Base-by-base conservation (phyloP, 2,797 vertebrate genomes). In the Buphagus erythrorhynchus region DNA sequence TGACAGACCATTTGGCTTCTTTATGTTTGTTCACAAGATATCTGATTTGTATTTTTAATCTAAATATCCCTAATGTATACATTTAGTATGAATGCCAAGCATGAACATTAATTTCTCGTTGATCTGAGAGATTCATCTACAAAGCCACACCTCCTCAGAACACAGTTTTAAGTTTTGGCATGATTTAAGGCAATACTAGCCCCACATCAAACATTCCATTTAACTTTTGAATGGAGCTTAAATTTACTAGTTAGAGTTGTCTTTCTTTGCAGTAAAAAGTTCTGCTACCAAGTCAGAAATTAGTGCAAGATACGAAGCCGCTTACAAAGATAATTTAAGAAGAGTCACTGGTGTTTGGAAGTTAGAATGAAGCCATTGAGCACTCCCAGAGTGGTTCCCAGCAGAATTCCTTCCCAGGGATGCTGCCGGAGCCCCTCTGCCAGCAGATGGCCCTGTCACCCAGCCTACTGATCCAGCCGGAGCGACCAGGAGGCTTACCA, bases 381-480 rank as follows among this genome's bases (percentile, higher is more conserved):
- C 31, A 7, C 38, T 46, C 46, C 29, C 42, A 36, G 66, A 31
- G 12, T 7, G 0, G 1, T 0, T 48, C 28, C 29, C 79, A 21
- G 69, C 5, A 1, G 46, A 18, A 76, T 16, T 35, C 6, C 0
- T 16, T 35, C 6, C 0, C 21, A 31, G 42, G 36, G 69, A 10
- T 2, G 52, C 33, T 6, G 46, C 1, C 3, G 8, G 17, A 58
- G 40, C 4, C 7, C 7, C 19, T 33, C 13, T 55, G 74, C 96
- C 96, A 94, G 94, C 91, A 97, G 96, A 79, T 95, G 96, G 90
- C 96, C 62, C 94, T 81, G 80, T 90, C 84, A 63, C 40, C 82
- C 82, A 94, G 71, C 68, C 68, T 42, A 65, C 78, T 6, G 38
- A 43, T 10, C 18, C 9, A 9, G 51, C 31, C 54, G 28, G 6